A percentile compares a stretch with the other conserved stretches of the same genome.
These are phyloP conservation scores for Thamnophis sirtalis DNA, from an alignment of 2,113 vertebrate genomes.

Conservation along the genomic window DNA sequence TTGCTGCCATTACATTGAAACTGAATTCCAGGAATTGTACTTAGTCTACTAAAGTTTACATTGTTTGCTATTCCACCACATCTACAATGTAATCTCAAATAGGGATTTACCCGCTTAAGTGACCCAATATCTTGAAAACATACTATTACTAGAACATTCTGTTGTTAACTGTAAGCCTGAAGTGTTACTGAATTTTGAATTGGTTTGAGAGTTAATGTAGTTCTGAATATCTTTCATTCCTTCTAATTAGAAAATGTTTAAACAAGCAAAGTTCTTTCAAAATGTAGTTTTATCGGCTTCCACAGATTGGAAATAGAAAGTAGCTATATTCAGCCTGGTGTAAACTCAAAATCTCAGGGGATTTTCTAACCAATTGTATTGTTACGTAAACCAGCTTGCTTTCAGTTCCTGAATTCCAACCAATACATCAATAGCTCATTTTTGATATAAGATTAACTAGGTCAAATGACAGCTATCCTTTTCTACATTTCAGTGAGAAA, in stretches of 20 bases:
- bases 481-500: conserved; percentile 6
- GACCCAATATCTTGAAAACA: neutral
- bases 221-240: neutral
- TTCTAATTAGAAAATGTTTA: neutral
- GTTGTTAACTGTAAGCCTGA: neutral
- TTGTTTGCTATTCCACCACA: neutral
- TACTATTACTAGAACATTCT: neutral
- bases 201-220: neutral
- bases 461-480: neutral
- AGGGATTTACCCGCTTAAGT: neutral
- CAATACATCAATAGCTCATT: neutral
- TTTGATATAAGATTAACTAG: neutral
- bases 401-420: neutral
- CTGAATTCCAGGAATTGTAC: neutral
- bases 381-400: neutral
- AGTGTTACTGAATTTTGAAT: neutral
- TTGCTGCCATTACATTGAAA: neutral
- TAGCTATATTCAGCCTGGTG: neutral
- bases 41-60: neutral
- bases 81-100: neutral
- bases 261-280: neutral
- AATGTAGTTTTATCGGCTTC: neutral
- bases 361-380: neutral
- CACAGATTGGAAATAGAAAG: neutral
- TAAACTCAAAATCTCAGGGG: neutral